A percentile compares a stretch with the other conserved stretches of the same genome.
Evolutionary conservation across 1,140 invertebrate genomes (phyloP).

Genomic region (Drosophila novamexicana): DNA sequence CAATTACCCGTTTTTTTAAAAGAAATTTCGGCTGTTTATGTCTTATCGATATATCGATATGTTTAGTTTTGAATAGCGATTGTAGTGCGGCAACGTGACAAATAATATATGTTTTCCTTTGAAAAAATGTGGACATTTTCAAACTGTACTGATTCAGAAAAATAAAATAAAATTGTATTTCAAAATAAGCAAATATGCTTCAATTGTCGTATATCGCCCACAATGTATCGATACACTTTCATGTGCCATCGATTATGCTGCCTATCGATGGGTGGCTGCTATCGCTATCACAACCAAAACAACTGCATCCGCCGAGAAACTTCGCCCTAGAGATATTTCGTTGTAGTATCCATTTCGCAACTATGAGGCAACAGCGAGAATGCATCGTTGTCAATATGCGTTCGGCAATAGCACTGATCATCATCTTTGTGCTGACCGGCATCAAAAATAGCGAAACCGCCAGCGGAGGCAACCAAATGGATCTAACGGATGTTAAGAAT

Average conservation of each 20-base stretch:
- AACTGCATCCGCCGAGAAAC: slow-evolving; percentile 1
- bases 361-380: slow-evolving; percentile 58
- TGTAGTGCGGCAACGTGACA: no score
- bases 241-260: not conserved
- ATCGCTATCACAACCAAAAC: slow-evolving; percentile 9
- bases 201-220: not conserved
- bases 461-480: slow-evolving; percentile 69
- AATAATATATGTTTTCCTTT: no score
- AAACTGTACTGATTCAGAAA: no score
- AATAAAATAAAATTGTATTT: no score
- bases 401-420: slow-evolving; percentile 83
- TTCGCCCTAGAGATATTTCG: not conserved
- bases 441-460: slow-evolving; percentile 85
- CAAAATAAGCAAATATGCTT: no score
- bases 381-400: slow-evolving; percentile 85
- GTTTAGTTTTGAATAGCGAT: not conserved
- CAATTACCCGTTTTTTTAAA: not conserved
- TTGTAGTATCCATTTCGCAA: not conserved
- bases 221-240: not conserved
- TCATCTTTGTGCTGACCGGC: slow-evolving; percentile 84
- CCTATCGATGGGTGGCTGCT: not conserved
- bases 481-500: slow-evolving; percentile 50
- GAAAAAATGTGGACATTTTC: no score
- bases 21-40: not conserved
- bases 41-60: slow-evolving; percentile 2